These are phyloP conservation scores for Drosophila engyochracea DNA, from an alignment of 2,888 invertebrate species.

Conservation along the genomic window DNA sequence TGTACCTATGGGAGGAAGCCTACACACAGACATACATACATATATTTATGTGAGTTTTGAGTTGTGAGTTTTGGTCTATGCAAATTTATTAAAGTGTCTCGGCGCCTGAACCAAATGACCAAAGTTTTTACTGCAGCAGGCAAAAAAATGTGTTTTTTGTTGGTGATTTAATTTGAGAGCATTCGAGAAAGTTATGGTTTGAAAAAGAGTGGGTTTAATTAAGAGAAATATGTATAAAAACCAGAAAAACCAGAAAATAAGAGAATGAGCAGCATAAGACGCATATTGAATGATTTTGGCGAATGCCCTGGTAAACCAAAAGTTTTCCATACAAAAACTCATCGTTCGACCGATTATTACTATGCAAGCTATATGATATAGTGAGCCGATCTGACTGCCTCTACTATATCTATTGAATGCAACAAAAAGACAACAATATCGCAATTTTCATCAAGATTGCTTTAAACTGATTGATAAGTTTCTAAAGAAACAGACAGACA, in stretches of 20 bases:
- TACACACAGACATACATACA: not conserved
- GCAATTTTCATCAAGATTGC: not conserved
- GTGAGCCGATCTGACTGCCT: not conserved
- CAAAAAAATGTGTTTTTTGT: constrained; percentile 15
- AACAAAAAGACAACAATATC: not conserved
- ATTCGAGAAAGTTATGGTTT: constrained; percentile 8
- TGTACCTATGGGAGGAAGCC: not conserved
- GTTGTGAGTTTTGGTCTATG: constrained; percentile 27
- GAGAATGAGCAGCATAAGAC: not conserved
- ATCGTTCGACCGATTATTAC: not conserved
- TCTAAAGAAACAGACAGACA: not conserved
- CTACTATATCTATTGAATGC: not conserved
- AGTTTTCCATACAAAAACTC: not conserved
- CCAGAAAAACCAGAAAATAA: not conserved
- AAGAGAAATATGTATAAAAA: not conserved
- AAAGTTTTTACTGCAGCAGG: constrained; percentile 28
- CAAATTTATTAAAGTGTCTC: constrained; percentile 54
- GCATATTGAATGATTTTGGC: not conserved
- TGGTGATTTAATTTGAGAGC: constrained; percentile 8
- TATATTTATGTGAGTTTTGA: not conserved
- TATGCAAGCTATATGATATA: not conserved
- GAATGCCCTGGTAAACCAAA: not conserved
- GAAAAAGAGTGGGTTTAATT: not conserved
- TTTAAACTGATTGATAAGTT: not conserved
- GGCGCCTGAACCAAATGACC: constrained; percentile 22